These are phyloP conservation scores for Bolinopsis microptera DNA, from an alignment of 37 sponge, comb jelly and placozoan genomes.

Conservation along the genomic window DNA sequence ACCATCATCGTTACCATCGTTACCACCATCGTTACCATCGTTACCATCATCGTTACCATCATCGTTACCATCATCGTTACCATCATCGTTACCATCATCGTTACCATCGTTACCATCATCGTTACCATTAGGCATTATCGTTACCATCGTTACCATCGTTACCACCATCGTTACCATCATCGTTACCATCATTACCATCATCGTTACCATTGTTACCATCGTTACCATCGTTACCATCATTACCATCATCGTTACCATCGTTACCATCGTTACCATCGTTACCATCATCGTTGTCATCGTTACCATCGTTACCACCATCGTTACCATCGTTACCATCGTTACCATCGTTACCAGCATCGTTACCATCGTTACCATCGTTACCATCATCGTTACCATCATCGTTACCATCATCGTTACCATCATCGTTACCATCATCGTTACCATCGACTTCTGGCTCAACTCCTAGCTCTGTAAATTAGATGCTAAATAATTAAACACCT, in stretches of 20 bases:
- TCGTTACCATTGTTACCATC: background rate
- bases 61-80: background rate
- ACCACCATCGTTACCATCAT: background rate
- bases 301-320: background rate
- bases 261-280: background rate
- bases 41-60: background rate
- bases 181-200: background rate
- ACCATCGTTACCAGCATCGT: background rate
- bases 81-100: background rate
- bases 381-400: background rate
- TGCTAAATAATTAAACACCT: too few species aligned
- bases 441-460: background rate
- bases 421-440: slow-evolving; percentile 7
- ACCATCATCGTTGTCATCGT: background rate
- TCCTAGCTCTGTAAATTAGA: too few species aligned
- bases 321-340: background rate
- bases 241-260: background rate
- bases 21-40: background rate
- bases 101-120: background rate
- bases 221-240: background rate
- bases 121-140: background rate
- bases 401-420: background rate
- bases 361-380: background rate
- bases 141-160: background rate
- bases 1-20: background rate